Base-by-base conservation (phyloP, 2,797 vertebrate species). In the Rhadinocentrus ornatus region DNA sequence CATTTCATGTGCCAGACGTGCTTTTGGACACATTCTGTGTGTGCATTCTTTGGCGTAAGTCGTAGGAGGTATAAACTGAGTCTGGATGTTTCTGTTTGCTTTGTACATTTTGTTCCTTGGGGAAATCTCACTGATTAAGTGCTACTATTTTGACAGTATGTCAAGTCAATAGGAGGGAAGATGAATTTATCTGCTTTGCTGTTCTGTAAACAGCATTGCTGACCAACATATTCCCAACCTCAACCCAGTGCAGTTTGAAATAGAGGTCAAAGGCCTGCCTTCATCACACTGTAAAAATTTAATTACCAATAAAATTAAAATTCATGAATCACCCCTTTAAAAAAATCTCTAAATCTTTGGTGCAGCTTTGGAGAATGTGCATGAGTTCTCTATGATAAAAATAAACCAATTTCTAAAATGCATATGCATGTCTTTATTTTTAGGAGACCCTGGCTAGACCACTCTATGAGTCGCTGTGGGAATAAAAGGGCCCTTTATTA, bases 121-220 rank as follows among this genome's bases (percentile, higher is more conserved):
- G 84, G 86, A 88, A 89, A 86, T 90, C 70, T 79, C 78, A 37
- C 88, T 90, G 88, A 92, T 90, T 90, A 89, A 91, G 83, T 89
- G 83, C 73, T 88, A 83, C 88, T 87, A 88, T 91, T 92, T 87
- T 88, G 87, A 90, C 85, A 88, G 88, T 89, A 86, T 87, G 88
- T 91, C 91, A 89, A 89, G 87, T 88, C 77, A 86, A 77, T 69
- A 66, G 72, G 75, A 84, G 81, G 59, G 41, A 88, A 84, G 88
- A 92, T 88, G 78, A 88, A 91, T 91, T 83, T 85, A 89, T 78
- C 85, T 81, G 66, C 84, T 86, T 82, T 81, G 80, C 77, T 81
- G 85, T 83, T 92, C 84, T 85, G 88, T 88, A 89, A 90, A 90
- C 87, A 91, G 57, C 73, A 75, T 71, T 78, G 59, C 87, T 87